phyloP scores from a whole-genome alignment of 2,797 vertebrate species.

The Phoeniculus purpureus region DNA sequence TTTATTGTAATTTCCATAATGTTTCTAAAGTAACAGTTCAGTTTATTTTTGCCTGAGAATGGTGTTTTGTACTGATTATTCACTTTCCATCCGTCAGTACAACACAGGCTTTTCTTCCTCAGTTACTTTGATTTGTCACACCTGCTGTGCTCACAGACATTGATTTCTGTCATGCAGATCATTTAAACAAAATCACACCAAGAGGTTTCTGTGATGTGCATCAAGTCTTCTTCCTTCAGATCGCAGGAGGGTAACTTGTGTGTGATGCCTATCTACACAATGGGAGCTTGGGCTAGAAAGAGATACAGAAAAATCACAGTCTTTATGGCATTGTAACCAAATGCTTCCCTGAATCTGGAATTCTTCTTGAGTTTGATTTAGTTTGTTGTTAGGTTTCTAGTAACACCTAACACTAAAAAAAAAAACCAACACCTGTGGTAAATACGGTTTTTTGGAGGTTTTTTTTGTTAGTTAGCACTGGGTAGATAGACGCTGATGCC shows the following conservation, averaged over 20 bases:
- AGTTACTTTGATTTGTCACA: conserved; percentile 18
- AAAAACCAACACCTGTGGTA: background rate
- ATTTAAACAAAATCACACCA: background rate
- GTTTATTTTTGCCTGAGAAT: conserved; percentile 32
- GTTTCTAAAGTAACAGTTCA: conserved; percentile 6
- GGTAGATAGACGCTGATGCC: background rate
- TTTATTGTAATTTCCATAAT: conserved; percentile 60
- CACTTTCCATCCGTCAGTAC: background rate
- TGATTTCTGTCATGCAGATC: background rate
- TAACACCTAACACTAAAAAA: background rate
- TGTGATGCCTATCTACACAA: background rate
- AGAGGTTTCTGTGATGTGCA: background rate
- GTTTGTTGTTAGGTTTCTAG: background rate
- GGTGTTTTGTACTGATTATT: background rate
- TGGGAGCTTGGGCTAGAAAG: background rate
- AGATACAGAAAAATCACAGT: background rate
- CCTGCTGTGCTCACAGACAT: background rate
- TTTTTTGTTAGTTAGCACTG: background rate
- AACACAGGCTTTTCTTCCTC: background rate
- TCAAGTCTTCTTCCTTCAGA: background rate
- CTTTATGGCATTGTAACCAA: background rate
- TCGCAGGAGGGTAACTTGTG: background rate
- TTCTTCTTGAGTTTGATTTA: background rate
- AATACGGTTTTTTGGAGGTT: background rate
- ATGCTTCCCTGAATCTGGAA: background rate